A percentile compares a stretch with the other conserved stretches of the same genome.
phyloP scores from a whole-genome alignment of 1,140 invertebrate genomes.

The Arion vulgaris region DNA sequence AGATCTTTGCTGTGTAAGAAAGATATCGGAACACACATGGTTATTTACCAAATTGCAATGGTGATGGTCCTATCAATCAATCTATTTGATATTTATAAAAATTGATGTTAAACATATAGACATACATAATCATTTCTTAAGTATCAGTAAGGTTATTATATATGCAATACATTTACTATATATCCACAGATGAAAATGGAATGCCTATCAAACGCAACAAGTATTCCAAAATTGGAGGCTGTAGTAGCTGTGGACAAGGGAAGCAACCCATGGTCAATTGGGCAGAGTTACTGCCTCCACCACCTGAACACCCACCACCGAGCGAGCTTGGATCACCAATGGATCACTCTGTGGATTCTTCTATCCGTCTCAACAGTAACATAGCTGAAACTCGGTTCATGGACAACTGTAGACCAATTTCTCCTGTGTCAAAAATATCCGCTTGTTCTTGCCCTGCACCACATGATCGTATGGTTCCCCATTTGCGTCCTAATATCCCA shows the following conservation, averaged over 20 bases:
- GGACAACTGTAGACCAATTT: slow-evolving; percentile 57
- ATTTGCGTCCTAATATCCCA: slow-evolving; percentile 53
- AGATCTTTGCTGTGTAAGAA: too few relatives aligned
- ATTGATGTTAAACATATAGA: too few relatives aligned
- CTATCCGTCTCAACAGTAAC: slow-evolving; percentile 36
- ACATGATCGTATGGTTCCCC: slow-evolving; percentile 51
- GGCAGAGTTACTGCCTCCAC: slow-evolving; percentile 83
- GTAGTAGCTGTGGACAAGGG: slow-evolving; percentile 46
- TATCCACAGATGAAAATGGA: slow-evolving; percentile 69
- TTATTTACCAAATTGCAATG: too few relatives aligned
- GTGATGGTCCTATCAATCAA: too few relatives aligned
- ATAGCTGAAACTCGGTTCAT: slow-evolving; percentile 48
- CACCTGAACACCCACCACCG: slow-evolving; percentile 85
- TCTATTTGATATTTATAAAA: too few relatives aligned
- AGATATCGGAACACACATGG: too few relatives aligned
- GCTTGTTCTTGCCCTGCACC: slow-evolving; percentile 67
- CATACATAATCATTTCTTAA: neutral
- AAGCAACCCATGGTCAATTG: slow-evolving; percentile 79
- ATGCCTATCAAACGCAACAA: slow-evolving; percentile 63
- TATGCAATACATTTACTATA: neutral
- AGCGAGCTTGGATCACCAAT: slow-evolving; percentile 57
- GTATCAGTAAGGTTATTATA: neutral
- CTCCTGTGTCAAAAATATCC: slow-evolving; percentile 66
- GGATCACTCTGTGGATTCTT: slow-evolving; percentile 29
- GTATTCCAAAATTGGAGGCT: slow-evolving; percentile 51